Base-by-base conservation (phyloP, 2,888 invertebrate genomes). In the Pogonocherus hispidulus region DNA sequence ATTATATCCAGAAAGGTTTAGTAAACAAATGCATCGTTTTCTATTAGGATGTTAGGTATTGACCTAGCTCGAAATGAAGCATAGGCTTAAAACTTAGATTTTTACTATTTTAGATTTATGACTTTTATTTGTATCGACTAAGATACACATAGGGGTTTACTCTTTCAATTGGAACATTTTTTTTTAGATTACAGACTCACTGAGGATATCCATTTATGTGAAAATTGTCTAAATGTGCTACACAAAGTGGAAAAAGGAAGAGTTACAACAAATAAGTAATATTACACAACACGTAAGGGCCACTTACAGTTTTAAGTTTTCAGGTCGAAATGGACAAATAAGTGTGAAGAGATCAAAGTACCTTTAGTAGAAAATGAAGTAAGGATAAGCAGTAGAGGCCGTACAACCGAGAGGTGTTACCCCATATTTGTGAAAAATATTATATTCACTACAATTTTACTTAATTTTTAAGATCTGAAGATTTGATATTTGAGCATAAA, bases 141-240 rank as follows among this genome's bases (percentile, higher is more conserved):
- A n/a, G n/a, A n/a, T n/a, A n/a, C n/a, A n/a, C n/a, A n/a, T n/a
- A n/a, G n/a, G n/a, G n/a, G n/a, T n/a, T n/a, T n/a, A n/a, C n/a
- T n/a, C n/a, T n/a, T n/a, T n/a, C n/a, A n/a, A n/a, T n/a, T n/a
- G n/a, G n/a, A n/a, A n/a, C n/a, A n/a, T n/a, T n/a, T n/a, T n/a
- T n/a, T 71, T 69, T 35, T 66, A 79, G 78, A 82, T 78, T 79
- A 80, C 68, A 69, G 67, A 3, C 65, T 56, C 47, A 75, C 74
- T 44, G 67, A 66, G n/a, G 47, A 66, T 11, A 57, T 77, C 3
- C 76, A 76, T 66, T 67, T 60, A 14, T 76, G 74, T 49, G 59
- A 73, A 19, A 67, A 37, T 37, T 66, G 63, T 16, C 52, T 63
- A 9, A 27, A 23, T 27, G 9, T 23, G 3, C 4, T 20, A 0